A percentile compares a stretch with the other conserved stretches of the same genome.
These are phyloP conservation scores for Semaprochilodus insignis DNA, from an alignment of 2,797 vertebrate genomes.

Conservation along the genomic window DNA sequence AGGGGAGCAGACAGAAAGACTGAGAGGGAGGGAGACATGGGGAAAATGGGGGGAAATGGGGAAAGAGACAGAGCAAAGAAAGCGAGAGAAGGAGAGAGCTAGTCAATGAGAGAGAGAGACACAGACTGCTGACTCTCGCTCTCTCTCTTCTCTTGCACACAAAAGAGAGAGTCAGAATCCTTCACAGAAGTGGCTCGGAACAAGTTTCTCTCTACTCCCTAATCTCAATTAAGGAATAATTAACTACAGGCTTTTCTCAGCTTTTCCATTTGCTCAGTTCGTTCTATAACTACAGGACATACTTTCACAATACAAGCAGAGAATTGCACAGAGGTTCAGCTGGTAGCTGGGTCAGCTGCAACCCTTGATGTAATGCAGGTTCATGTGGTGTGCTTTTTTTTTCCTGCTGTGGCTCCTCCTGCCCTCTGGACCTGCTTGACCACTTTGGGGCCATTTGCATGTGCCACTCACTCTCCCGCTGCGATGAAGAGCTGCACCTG, in stretches of 20 bases:
- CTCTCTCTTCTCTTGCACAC: background rate
- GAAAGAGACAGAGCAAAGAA: too few species aligned
- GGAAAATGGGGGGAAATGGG: too few species aligned
- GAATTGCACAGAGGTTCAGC: background rate
- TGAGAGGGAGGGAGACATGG: too few species aligned
- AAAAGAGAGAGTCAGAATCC: conserved; percentile 8
- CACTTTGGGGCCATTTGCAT: conserved; percentile 6
- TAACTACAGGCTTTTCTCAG: conserved; percentile 26
- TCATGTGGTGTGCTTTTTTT: background rate
- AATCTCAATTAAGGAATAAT: conserved; percentile 45
- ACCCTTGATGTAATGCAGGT: background rate
- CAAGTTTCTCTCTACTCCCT: conserved; percentile 18
- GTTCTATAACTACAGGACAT: background rate
- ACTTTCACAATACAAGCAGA: background rate
- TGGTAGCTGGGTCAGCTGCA: background rate
- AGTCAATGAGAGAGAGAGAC: background rate
- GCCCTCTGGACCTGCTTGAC: background rate
- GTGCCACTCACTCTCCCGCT: background rate
- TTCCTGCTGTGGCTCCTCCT: background rate
- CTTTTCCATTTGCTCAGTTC: conserved; percentile 18
- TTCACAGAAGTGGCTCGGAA: conserved; percentile 18
- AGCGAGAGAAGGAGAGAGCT: background rate
- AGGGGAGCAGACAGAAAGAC: too few species aligned
- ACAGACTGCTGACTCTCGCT: background rate
- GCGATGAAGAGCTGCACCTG: background rate